Conservation (phyloP, 1,140 invertebrate species). For the Cydia strobilella region DNA sequence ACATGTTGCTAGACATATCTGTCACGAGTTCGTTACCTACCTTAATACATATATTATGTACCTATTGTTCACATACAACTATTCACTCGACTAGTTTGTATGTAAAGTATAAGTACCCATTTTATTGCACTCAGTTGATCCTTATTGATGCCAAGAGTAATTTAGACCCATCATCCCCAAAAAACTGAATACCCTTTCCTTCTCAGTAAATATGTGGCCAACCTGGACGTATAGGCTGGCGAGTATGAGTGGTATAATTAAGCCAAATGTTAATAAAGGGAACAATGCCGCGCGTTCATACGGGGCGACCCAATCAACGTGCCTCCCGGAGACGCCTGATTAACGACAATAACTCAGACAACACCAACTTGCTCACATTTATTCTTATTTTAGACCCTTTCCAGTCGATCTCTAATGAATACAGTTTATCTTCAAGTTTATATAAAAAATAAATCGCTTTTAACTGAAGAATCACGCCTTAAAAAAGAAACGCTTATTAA, state of each 20-base stretch:
- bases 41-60: not conserved
- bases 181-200: conserved; percentile 20
- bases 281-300: conserved; percentile 55
- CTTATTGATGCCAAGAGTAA: not conserved
- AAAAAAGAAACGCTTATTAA: conserved; percentile 81
- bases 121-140: conserved; percentile 17
- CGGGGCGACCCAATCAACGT: conserved; percentile 58
- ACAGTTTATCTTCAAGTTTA: conserved; percentile 79
- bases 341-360: conserved; percentile 77
- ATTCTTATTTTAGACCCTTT: conserved; percentile 77
- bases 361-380: conserved; percentile 73
- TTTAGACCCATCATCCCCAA: conserved; percentile 25
- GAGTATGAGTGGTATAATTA: conserved; percentile 52
- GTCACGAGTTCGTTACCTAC: not conserved
- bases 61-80: not conserved
- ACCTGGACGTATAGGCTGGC: conserved; percentile 45
- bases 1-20: not conserved
- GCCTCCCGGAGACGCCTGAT: conserved; percentile 61
- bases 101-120: not conserved
- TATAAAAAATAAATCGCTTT: conserved; percentile 80
- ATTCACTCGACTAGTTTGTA: not conserved
- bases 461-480: conserved; percentile 81
- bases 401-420: conserved; percentile 79
- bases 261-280: conserved; percentile 57
- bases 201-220: conserved; percentile 13